These are phyloP conservation scores for Isaurus tuberculatus DNA, from an alignment of 92 coral and sea anemone genomes.

Conservation along the genomic window DNA sequence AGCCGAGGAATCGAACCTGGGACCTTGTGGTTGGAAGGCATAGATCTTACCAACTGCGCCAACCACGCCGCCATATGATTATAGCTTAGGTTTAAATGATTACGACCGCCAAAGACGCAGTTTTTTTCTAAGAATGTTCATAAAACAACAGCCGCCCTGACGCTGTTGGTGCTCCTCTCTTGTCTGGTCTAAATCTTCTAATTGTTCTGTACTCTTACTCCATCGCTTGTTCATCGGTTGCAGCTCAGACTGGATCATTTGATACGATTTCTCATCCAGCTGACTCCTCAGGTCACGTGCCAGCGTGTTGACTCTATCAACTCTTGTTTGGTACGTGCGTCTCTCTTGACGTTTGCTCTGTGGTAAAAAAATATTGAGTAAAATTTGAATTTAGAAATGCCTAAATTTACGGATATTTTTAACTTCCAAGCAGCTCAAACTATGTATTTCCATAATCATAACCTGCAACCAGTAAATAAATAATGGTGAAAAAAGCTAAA, in stretches of 20 bases:
- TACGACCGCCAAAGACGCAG: slow-evolving; percentile 17
- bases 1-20: too few relatives aligned
- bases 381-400: background rate
- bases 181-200: slow-evolving; percentile 14
- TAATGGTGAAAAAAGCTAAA: too few relatives aligned
- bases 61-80: too few relatives aligned
- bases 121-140: slow-evolving; percentile 23
- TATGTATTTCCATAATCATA: too few relatives aligned
- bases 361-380: background rate
- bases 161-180: slow-evolving; percentile 15
- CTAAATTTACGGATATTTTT: too few relatives aligned
- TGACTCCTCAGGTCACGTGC: slow-evolving; percentile 30
- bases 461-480: too few relatives aligned
- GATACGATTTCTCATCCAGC: slow-evolving; percentile 31
- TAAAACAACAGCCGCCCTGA: background rate
- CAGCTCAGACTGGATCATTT: slow-evolving; percentile 23
- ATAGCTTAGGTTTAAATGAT: too few relatives aligned
- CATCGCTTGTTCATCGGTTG: slow-evolving; percentile 30
- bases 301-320: slow-evolving; percentile 32
- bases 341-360: slow-evolving; percentile 13
- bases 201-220: slow-evolving; percentile 39
- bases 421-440: too few relatives aligned
- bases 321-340: slow-evolving; percentile 6
- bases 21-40: too few relatives aligned
- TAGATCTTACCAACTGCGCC: too few relatives aligned